Percentiles rank a stretch among this genome's conserved stretches.
phyloP scores from a whole-genome alignment of 2,888 invertebrate species.

The Meliscaeva auricollis region DNA sequence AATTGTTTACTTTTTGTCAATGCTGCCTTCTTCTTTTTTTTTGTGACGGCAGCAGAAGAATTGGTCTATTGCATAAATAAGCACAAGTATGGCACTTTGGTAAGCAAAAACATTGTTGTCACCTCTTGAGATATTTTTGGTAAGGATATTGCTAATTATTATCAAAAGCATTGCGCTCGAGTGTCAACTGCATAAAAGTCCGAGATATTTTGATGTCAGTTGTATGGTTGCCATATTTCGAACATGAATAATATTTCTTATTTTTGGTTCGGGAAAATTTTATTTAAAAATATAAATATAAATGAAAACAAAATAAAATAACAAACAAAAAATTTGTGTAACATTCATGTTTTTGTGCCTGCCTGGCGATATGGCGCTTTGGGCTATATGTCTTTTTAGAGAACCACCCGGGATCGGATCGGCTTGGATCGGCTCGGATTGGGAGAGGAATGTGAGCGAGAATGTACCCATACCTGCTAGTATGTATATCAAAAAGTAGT shows the following conservation, averaged over 20 bases:
- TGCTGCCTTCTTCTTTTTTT: constrained; percentile 4
- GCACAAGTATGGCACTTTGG: constrained; percentile 40
- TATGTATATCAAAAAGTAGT: constrained; percentile 44
- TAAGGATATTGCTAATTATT: constrained; percentile 71
- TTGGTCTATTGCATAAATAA: constrained; percentile 13
- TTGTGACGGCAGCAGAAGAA: constrained; percentile 29
- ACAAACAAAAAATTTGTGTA: constrained; percentile 29
- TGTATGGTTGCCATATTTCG: constrained; percentile 28
- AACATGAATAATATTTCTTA: constrained; percentile 44
- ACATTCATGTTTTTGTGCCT: constrained; percentile 16
- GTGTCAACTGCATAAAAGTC: constrained; percentile 48
- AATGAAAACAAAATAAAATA: constrained; percentile 6
- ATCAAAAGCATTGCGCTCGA: constrained; percentile 33
- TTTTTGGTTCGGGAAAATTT: constrained; percentile 44
- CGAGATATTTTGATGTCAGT: constrained; percentile 38
- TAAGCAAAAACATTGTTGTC: constrained; percentile 29
- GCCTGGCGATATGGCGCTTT: constrained; percentile 46
- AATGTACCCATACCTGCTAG: neutral
- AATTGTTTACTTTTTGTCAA: constrained; percentile 68
- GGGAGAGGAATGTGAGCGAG: neutral
- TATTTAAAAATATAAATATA: neutral
- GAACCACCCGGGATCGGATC: too few relatives aligned
- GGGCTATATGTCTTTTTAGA: neutral
- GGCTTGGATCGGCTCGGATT: too few relatives aligned
- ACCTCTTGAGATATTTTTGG: constrained; percentile 53